Conservation (phyloP, 2,888 invertebrate genomes). For the Exocentrus adspersus region DNA sequence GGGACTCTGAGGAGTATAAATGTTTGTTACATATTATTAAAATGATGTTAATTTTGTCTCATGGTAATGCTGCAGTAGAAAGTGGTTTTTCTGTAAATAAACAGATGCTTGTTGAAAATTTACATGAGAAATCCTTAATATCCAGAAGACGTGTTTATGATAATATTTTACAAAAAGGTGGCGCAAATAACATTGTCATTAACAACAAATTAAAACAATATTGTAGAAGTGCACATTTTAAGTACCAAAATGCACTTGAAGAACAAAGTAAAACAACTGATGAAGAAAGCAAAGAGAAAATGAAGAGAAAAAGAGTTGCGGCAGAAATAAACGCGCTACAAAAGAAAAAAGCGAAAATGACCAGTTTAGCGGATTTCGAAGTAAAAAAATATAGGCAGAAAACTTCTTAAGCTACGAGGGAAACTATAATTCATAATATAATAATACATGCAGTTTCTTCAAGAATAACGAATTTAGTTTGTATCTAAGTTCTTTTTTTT, state of each 20-base stretch:
- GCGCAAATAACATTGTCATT: not conserved
- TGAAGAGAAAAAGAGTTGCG: no score
- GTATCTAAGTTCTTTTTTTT: no score
- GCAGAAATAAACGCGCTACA: no score
- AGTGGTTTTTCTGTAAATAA: not conserved
- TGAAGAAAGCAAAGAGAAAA: no score
- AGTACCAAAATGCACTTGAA: not conserved
- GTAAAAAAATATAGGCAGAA: no score
- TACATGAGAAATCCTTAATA: slow-evolving; percentile 2
- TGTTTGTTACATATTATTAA: not conserved
- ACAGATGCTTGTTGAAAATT: not conserved
- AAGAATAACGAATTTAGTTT: no score
- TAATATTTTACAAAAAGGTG: not conserved
- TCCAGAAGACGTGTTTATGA: slow-evolving; percentile 4
- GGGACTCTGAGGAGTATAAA: no score
- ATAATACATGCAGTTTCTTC: no score
- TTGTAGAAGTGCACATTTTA: not conserved
- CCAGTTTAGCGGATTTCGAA: no score
- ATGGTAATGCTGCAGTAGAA: slow-evolving; percentile 2
- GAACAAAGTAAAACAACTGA: not conserved
- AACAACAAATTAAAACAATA: not conserved
- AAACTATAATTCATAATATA: no score
- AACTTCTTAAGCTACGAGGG: no score
- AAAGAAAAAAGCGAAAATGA: no score
- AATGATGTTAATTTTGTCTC: not conserved